phyloP scores from a whole-genome alignment of 2,113 vertebrate genomes.

The Haplochromis burtoni region DNA sequence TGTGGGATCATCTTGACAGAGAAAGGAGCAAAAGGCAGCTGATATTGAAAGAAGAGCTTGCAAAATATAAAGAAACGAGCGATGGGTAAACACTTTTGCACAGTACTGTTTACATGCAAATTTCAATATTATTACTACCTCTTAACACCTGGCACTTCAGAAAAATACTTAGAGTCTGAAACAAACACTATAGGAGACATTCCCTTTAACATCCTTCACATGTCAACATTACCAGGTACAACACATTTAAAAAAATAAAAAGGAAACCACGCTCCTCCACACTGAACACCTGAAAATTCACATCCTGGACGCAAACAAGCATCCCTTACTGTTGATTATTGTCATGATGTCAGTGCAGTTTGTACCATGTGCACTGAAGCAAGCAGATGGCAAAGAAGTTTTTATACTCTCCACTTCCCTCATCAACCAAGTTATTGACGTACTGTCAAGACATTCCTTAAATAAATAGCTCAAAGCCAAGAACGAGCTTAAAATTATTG shows the following conservation, averaged over 20 bases:
- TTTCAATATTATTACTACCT: background rate
- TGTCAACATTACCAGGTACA: background rate
- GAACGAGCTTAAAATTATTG: background rate
- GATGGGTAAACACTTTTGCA: background rate
- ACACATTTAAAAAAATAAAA: background rate
- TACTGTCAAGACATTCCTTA: background rate
- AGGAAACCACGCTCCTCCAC: background rate
- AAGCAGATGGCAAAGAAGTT: background rate
- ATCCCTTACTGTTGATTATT: background rate
- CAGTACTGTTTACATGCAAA: background rate
- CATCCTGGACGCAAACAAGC: background rate
- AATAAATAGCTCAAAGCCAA: background rate
- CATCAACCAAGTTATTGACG: background rate
- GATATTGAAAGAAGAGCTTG: background rate
- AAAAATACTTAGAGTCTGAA: background rate
- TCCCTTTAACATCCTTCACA: background rate
- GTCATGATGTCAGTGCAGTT: background rate
- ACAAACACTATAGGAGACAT: background rate
- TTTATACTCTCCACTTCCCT: background rate
- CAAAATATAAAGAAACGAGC: accelerated
- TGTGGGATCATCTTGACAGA: background rate
- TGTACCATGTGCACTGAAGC: background rate
- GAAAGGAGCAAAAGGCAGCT: background rate
- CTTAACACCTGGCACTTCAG: background rate
- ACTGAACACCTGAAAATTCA: background rate